Base-by-base conservation (phyloP, 2,113 vertebrate species). In the Camelus bactrianus region DNA sequence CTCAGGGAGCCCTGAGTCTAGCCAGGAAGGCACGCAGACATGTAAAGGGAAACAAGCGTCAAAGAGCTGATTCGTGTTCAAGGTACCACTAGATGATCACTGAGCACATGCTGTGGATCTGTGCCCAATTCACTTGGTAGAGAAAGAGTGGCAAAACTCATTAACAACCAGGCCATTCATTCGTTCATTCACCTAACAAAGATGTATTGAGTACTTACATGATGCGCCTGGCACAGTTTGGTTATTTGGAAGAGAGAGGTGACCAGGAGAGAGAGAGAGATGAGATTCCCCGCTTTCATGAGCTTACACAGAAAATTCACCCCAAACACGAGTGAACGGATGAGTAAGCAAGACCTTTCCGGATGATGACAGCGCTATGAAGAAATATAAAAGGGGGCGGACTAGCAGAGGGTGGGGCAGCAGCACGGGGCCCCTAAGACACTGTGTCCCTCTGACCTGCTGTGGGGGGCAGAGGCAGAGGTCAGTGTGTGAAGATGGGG, bases 401-500 rank as follows among this genome's bases (percentile, higher is more conserved):
- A 13, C 8, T 12, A 9, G 42, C 35, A 8, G 32, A 35, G 13
- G 24, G 22, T 17, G 9, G 19, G 35, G n/a, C n/a, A 64, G 52
- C n/a, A 35, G 28, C 19, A 10, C 17, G 48, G 56, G 32, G 17
- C 20, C 30, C 20, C 19, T n/a, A 46, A 30, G 38, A 48, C 17
- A 19, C 19, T n/a, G 72, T 1, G 24, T 58, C 46, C 30, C 30
- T 38, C 73, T 6, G 16, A 62, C 8, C 19, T 1, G 4, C 24
- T 6, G 56, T 50, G 28, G 35, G 2, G 11, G 3, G 16, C 20
- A 6, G 6, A 75, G 30, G 76, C 38, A 60, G 35, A 38, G 48
- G 56, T 10, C 1, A 60, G 46, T 14, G 2, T 0, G 0, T 64
- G 28, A 16, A 48, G 26, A 4, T 16, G 5, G 72, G 69, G 6